phyloP scores from a whole-genome alignment of 2,888 invertebrate species.

The Agriopis marginaria region DNA sequence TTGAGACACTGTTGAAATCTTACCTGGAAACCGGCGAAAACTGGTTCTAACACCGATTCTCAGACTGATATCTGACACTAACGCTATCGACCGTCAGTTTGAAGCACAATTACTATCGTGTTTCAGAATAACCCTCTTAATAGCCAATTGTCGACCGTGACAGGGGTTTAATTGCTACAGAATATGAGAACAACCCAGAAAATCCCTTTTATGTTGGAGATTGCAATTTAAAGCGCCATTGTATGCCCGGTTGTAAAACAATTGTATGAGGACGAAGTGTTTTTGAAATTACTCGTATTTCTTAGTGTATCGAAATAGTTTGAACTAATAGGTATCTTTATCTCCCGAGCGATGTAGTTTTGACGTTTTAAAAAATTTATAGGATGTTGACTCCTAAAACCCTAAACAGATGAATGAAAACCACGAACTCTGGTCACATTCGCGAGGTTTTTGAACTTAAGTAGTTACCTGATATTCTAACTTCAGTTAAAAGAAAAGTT shows the following conservation, averaged over 20 bases:
- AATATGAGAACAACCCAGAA: slow-evolving; percentile 25
- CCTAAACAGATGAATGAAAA: too few relatives aligned
- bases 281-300: not conserved
- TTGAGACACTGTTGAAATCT: too few relatives aligned
- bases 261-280: not conserved
- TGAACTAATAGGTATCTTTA: too few relatives aligned
- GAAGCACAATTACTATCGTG: slow-evolving; percentile 23
- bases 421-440: too few relatives aligned
- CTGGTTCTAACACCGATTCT: not conserved
- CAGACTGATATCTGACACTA: slow-evolving; percentile 19
- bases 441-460: too few relatives aligned
- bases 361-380: too few relatives aligned
- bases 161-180: slow-evolving; percentile 34
- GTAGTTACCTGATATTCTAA: too few relatives aligned
- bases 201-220: slow-evolving; percentile 13
- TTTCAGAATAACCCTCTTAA: slow-evolving; percentile 31
- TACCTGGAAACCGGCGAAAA: too few relatives aligned
- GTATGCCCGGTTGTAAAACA: slow-evolving; percentile 13
- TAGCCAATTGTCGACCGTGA: slow-evolving; percentile 38
- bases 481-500: too few relatives aligned
- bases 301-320: not conserved
- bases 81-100: slow-evolving; percentile 14
- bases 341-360: too few relatives aligned
- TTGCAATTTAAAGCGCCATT: slow-evolving; percentile 9
- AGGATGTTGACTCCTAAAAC: too few relatives aligned